Conservation (phyloP, 1,140 invertebrate genomes). For the Tribolium castaneum region DNA sequence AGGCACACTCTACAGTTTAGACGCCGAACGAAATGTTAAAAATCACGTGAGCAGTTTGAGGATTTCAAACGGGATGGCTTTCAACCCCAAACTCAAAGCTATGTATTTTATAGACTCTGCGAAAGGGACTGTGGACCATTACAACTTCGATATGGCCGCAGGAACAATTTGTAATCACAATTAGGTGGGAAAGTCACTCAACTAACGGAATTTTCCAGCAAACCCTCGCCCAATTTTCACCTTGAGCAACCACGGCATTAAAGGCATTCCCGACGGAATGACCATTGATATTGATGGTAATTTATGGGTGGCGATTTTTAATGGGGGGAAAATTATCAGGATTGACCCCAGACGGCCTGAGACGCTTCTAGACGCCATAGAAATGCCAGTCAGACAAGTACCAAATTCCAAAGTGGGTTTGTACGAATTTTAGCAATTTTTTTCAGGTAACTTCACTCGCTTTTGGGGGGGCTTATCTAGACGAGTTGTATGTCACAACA, state of each 20-base stretch:
- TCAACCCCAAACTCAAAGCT: constrained; percentile 73
- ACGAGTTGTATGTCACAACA: constrained; percentile 68
- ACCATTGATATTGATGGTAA: constrained; percentile 73
- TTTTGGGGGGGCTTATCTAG: constrained; percentile 71
- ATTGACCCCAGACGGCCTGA: constrained; percentile 59
- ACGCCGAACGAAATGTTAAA: constrained; percentile 10
- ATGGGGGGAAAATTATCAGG: constrained; percentile 56
- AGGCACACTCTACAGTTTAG: constrained; percentile 69
- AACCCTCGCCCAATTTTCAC: constrained; percentile 53
- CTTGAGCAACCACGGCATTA: constrained; percentile 46
- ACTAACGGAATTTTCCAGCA: constrained; percentile 41
- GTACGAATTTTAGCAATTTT: background rate
- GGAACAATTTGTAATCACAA: constrained; percentile 73
- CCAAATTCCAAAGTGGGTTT: background rate
- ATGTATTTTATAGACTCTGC: constrained; percentile 83
- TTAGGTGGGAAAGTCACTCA: background rate
- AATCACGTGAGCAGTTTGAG: constrained; percentile 65
- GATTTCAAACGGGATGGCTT: constrained; percentile 84
- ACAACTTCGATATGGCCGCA: constrained; percentile 78
- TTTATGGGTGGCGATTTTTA: constrained; percentile 72
- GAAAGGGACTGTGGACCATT: constrained; percentile 73
- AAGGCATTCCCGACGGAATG: constrained; percentile 74
- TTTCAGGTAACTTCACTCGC: constrained; percentile 68
- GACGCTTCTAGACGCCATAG: constrained; percentile 48
- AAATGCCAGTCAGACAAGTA: constrained; percentile 51